Evolutionary conservation across 2,888 invertebrate species (phyloP).

Genomic region (Chymomyza procnemis): DNA sequence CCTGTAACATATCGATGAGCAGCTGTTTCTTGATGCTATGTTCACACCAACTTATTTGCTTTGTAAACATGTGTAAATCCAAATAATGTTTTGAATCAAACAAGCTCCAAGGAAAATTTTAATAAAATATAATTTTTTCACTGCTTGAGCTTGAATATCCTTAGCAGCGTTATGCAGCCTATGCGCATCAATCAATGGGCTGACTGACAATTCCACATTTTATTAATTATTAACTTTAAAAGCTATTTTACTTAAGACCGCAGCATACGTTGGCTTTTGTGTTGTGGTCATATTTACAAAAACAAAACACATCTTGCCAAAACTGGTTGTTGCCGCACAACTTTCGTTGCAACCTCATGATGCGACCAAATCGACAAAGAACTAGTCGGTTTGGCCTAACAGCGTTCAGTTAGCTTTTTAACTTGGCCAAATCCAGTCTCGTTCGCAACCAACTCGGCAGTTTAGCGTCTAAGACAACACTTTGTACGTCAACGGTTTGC

Average conservation of each 20-base stretch:
- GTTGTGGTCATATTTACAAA: background rate
- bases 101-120: too few species aligned
- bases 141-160: too few species aligned
- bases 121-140: too few species aligned
- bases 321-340: conserved; percentile 61
- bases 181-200: background rate
- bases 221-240: background rate
- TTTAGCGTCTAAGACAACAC: background rate
- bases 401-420: conserved; percentile 45
- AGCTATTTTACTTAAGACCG: background rate
- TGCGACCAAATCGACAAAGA: background rate
- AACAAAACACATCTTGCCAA: conserved; percentile 16
- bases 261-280: background rate
- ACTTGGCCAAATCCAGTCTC: conserved; percentile 51
- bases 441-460: background rate
- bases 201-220: background rate
- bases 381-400: conserved; percentile 31
- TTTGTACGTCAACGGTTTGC: background rate
- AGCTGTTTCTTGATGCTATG: background rate
- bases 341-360: conserved; percentile 51
- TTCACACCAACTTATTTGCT: background rate
- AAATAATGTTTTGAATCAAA: too few species aligned
- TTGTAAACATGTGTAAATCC: too few species aligned
- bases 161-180: background rate
- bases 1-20: too few species aligned